Base-by-base conservation (phyloP, 2,888 invertebrate genomes). In the Hirtodrosophila confusa region DNA sequence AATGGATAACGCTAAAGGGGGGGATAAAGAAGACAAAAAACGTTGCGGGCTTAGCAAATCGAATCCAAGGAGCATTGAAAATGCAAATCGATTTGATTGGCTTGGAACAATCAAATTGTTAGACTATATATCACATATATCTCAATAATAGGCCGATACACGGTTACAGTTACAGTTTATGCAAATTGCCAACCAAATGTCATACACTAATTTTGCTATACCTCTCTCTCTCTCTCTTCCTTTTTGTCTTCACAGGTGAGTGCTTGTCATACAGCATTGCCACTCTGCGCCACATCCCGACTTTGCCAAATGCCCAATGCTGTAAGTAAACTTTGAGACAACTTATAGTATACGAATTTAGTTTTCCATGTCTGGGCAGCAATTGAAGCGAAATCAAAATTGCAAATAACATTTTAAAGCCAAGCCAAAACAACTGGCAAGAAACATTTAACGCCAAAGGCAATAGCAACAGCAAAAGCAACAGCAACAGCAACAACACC, bases 231-330 rank as follows among this genome's bases (percentile, higher is more conserved):
- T 17, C 17, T 17, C 17, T 17, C 17, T 17, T 9, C 40, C 54
- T 60, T 47, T 57, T 36, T 66, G 17, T 48, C 50, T 60, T 77
- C 78, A 29, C 69, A 80, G 86, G 83, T 86, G 72, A 83, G 86
- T 86, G 69, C 69, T 62, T 75, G 65, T 66, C 47, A 50, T 48
- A 37, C 64, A 41, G 45, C 55, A 62, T 71, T 49, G 60, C 49
- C 62, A 61, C 69, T 74, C 54, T 56, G 61, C 64, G 48, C 64
- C 53, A 60, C 62, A 49, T 56, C 68, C 44, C 71, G 65, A 58
- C 55, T 51, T 47, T 62, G 49, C 68, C 63, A 70, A 74, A 65
- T 61, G 68, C 58, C 72, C 37, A 66, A 61, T 58, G 50, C 70
- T 58, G 85, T 76, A 69, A 84, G 79, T 82, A 70, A 54, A 69